Base-by-base conservation (phyloP, 2,888 invertebrate species). In the Sceliomorpha sp. region DNA sequence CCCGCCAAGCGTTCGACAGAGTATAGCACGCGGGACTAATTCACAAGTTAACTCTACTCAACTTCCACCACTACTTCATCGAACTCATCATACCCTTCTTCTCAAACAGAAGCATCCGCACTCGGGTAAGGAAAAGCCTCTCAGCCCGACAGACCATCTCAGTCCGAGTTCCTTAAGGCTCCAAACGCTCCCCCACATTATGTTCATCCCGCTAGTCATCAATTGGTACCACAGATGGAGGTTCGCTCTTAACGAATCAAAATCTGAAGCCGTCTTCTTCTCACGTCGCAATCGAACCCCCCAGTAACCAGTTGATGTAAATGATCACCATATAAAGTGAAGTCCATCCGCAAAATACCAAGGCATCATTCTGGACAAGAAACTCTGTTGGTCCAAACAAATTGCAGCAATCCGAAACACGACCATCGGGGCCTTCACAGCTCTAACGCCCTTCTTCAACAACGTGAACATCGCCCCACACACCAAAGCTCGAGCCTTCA, bases 331-430 rank as follows among this genome's bases (percentile, higher is more conserved):
- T 5, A 64, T 58, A n/a, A 9, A 39, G 1, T 56, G 56, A 36
- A 42, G 47, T n/a, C 1, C 1, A 1, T 40, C 56, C 0, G 51
- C 45, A 8, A 66, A 66, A 32, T 66, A 66, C 10, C 36, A 59
- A 0, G 58, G 55, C 0, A 26, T 53, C 2, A 32, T 34, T 5
- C 13, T 63, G 0, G 55, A 63, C 40, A 32, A 47, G 8, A 47
- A 31, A 44, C 55, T 62, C 4, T 29, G 9, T 9, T 58, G 48
- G 47, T 24, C 17, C 17, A 12, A 34, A 7, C 44, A 53, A 7
- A 45, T 53, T 0, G 8, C n/a, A 2, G 1, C 14, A 20, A 36
- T 15, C 9, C 42, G 56, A n/a, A 20, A 36, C 13, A 60, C 50
- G 9, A 27, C 31, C 2, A 42, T 14, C 7, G 42, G 36, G 1